Percentiles rank a stretch among this genome's conserved stretches.
Evolutionary conservation across 30 jellyfish, hydroid and myxozoan species (phyloP).

Genomic region (Hydractinia echinata): DNA sequence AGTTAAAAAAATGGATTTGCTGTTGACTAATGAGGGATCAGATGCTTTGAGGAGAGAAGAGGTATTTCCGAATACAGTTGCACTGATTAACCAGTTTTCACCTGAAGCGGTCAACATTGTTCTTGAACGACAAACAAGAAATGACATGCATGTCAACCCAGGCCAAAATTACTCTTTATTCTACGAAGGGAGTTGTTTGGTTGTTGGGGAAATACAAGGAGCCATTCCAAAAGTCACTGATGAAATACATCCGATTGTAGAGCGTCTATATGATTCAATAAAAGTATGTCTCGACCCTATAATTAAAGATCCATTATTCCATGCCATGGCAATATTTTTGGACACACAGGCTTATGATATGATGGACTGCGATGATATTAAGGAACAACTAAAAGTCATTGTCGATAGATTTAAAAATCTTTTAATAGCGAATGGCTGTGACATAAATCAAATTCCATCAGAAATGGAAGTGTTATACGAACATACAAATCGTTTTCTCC

Average conservation of each 20-base stretch:
- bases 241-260: neutral
- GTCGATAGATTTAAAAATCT: neutral
- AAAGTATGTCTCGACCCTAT: neutral
- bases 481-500: no score
- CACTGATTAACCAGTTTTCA: no score
- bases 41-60: no score
- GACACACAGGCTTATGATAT: neutral
- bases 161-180: neutral
- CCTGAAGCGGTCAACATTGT: neutral
- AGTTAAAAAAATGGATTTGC: neutral
- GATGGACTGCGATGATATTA: no score
- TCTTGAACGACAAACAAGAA: neutral
- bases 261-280: neutral
- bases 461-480: no score
- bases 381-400: no score
- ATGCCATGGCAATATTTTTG: slow-evolving; percentile 1
- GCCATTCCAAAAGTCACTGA: neutral
- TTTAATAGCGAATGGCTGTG: neutral
- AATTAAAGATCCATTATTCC: neutral
- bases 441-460: neutral
- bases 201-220: neutral
- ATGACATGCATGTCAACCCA: neutral
- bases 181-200: neutral
- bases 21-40: neutral
- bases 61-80: no score